Conservation (phyloP, 2,888 invertebrate genomes). For the Ormyrus labotus region DNA sequence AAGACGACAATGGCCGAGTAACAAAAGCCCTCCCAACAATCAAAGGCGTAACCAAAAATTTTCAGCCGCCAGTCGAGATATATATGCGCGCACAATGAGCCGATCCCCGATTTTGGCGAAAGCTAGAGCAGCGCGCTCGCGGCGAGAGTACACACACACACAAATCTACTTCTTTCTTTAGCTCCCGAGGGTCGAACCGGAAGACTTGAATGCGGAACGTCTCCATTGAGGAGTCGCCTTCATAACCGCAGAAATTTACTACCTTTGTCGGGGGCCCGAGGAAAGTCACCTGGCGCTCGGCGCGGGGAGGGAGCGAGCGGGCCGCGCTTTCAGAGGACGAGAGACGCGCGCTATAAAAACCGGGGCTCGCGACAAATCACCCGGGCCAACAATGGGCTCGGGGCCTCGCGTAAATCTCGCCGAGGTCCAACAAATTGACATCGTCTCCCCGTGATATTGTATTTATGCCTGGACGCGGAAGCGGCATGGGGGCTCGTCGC, state of each 20-base stretch:
- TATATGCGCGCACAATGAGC: not conserved
- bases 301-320: not conserved
- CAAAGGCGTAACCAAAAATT: not conserved
- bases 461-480: constrained; percentile 2
- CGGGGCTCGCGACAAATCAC: constrained; percentile 32
- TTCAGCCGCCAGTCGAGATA: not conserved
- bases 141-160: not conserved
- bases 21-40: too few relatives aligned
- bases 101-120: constrained; percentile 9
- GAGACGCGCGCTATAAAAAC: not conserved
- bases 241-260: constrained; percentile 57
- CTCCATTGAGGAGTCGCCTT: constrained; percentile 37
- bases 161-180: constrained; percentile 3
- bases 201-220: constrained; percentile 13
- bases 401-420: constrained; percentile 42
- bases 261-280: constrained; percentile 48
- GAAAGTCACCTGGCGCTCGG: constrained; percentile 31
- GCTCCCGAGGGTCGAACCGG: not conserved
- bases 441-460: constrained; percentile 19
- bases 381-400: constrained; percentile 30
- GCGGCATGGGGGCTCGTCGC: constrained; percentile 16
- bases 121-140: constrained; percentile 4
- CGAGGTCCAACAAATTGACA: constrained; percentile 52
- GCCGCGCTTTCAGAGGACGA: not conserved
- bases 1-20: too few relatives aligned